Evolutionary conservation across 2,113 vertebrate genomes (phyloP).

Genomic region (Deroptyus accipitrinus): DNA sequence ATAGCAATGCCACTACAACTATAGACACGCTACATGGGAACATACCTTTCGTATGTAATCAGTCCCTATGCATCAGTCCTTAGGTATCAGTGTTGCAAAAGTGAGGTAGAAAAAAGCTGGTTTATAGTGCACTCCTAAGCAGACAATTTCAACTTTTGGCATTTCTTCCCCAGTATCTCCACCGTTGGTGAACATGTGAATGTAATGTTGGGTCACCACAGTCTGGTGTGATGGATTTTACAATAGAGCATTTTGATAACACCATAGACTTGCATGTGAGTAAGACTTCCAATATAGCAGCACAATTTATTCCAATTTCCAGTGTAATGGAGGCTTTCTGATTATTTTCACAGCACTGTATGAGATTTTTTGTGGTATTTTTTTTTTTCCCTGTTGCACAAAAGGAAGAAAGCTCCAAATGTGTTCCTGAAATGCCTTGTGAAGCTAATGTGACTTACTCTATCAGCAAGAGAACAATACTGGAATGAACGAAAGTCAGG

Average conservation of each 20-base stretch:
- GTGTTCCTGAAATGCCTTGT: not conserved
- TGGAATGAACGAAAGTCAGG: not conserved
- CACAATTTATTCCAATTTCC: not conserved
- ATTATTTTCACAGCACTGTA: constrained; percentile 1
- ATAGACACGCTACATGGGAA: accelerated
- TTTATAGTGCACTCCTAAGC: not conserved
- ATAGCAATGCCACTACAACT: not conserved
- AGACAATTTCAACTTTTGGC: not conserved
- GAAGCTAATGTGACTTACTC: constrained; percentile 14
- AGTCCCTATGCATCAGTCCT: not conserved
- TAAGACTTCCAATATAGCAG: not conserved
- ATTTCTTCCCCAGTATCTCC: not conserved
- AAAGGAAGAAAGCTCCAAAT: not conserved
- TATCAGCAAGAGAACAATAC: not conserved
- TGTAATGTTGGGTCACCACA: not conserved
- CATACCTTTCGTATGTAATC: not conserved
- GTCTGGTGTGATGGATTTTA: not conserved
- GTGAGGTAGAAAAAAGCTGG: not conserved
- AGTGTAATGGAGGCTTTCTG: not conserved
- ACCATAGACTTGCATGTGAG: not conserved
- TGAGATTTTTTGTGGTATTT: not conserved
- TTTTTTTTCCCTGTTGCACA: not conserved
- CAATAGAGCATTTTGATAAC: not conserved
- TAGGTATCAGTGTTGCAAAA: not conserved
- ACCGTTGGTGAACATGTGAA: not conserved